Evolutionary conservation across 2,888 invertebrate genomes (phyloP), one percentile per base, ranked within the genome.

Genomic region (Morpho helenor): DNA sequence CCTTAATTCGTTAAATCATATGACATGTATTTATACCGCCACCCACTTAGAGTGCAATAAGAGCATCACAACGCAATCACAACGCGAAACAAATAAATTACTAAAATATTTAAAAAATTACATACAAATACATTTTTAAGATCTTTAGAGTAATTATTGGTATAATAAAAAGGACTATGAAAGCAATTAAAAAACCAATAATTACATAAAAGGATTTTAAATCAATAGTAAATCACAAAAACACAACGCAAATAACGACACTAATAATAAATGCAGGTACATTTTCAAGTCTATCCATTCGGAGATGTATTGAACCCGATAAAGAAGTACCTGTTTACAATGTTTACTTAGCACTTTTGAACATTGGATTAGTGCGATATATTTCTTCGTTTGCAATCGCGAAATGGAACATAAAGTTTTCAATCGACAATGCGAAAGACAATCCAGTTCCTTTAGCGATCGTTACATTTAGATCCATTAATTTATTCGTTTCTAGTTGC

Each of bases 401-500:
- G 66, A 68, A 66, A 71, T 68, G 64, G 63, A 54, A 68, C 70
- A 69, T 72, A 75, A 79, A 79, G 73, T 76, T 78, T 77, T 71
- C 72, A 76, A 77, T 77, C 71, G 74, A 68, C 69, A 70, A 67
- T 70, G 68, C 63, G 68, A 76, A 75, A 68, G 75, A 77, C 73
- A 74, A 68, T 73, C 70, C 71, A 66, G 69, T 74, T 70, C 65
- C 60, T 62, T 59, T 69, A 64, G 70, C 70, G 70, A 71, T 71
- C 73, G 68, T 73, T 75, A 75, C 69, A 68, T 72, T 78, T 68
- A 66, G 66, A 69, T 71, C 70, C 68, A 67, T 74, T 77, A 80
- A 82, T 81, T 78, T 79, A 80, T 79, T 79, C 74, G 69, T 71
- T 69, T 69, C 66, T 67, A 67, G 68, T 67, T 70, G 70, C 67